Evolutionary conservation across 1,140 invertebrate species (phyloP).

Genomic region (Ceratoteleas bidentatus): DNA sequence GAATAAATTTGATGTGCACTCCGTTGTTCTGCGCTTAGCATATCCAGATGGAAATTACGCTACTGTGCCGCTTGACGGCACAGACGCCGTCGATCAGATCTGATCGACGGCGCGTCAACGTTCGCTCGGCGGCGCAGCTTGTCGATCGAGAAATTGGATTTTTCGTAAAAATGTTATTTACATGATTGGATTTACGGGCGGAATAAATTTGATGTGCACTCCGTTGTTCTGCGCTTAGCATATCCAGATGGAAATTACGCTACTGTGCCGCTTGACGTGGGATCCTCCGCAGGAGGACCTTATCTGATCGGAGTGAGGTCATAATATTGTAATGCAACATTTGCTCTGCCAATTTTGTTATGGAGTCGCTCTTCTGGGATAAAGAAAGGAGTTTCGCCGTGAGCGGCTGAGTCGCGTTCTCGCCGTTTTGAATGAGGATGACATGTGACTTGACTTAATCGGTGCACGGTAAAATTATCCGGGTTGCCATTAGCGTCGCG

Average conservation of each 20-base stretch:
- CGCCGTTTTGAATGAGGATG: too few relatives aligned
- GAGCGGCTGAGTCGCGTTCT: background rate
- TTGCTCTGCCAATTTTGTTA: constrained; percentile 45
- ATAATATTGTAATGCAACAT: constrained; percentile 57
- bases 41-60: constrained; percentile 61
- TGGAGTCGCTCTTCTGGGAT: constrained; percentile 19
- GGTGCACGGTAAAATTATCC: too few relatives aligned
- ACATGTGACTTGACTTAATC: too few relatives aligned
- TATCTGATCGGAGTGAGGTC: constrained; percentile 55
- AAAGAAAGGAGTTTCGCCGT: constrained; percentile 34
- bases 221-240: constrained; percentile 55
- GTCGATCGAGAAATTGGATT: constrained; percentile 47
- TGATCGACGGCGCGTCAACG: constrained; percentile 7
- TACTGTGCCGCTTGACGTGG: constrained; percentile 42
- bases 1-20: constrained; percentile 50
- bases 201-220: constrained; percentile 50
- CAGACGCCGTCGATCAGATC: too few relatives aligned
- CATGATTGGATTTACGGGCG: constrained; percentile 51
- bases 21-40: constrained; percentile 55
- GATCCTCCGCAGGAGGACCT: constrained; percentile 31
- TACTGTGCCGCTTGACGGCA: constrained; percentile 43
- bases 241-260: constrained; percentile 61
- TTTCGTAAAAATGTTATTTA: constrained; percentile 51
- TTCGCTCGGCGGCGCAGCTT: background rate
- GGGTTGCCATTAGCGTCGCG: too few relatives aligned